phyloP scores from a whole-genome alignment of 2,888 invertebrate species.

The Mellilla xanthometata region DNA sequence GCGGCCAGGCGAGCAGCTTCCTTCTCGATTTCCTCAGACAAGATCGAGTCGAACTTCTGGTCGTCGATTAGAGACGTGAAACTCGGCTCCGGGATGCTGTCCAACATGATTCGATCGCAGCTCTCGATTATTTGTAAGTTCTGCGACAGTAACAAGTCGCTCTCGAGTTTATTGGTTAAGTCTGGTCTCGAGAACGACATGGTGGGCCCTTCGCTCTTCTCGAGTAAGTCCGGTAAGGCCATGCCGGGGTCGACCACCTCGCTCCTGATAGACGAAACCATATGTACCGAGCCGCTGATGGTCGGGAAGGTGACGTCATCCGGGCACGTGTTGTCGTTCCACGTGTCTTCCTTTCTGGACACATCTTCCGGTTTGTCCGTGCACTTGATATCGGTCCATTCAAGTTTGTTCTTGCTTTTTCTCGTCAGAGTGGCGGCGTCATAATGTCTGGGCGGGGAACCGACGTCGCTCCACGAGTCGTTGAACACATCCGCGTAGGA shows the following conservation, averaged over 20 bases:
- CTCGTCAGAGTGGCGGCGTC: slow-evolving; percentile 39
- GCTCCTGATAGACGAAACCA: slow-evolving; percentile 86
- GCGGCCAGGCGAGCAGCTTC: slow-evolving; percentile 88
- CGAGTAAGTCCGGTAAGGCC: slow-evolving; percentile 68
- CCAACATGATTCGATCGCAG: slow-evolving; percentile 42
- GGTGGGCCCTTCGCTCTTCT: slow-evolving; percentile 56
- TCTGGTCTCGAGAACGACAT: slow-evolving; percentile 60
- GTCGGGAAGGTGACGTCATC: slow-evolving; percentile 92
- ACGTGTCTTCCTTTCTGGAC: slow-evolving; percentile 85
- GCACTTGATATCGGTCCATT: slow-evolving; percentile 61
- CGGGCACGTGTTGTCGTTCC: slow-evolving; percentile 91
- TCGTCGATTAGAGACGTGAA: slow-evolving; percentile 72
- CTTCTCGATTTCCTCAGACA: slow-evolving; percentile 88
- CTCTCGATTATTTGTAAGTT: slow-evolving; percentile 32
- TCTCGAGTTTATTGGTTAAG: slow-evolving; percentile 60
- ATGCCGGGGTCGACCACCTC: slow-evolving; percentile 35
- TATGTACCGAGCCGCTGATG: slow-evolving; percentile 88
- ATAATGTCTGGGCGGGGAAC: slow-evolving; percentile 34
- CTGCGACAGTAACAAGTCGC: slow-evolving; percentile 37
- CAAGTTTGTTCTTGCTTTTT: slow-evolving; percentile 39
- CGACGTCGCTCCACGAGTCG: slow-evolving; percentile 64
- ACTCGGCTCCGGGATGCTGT: slow-evolving; percentile 57
- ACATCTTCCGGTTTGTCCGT: slow-evolving; percentile 40
- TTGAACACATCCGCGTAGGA: slow-evolving; percentile 72
- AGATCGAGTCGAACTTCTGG: slow-evolving; percentile 82